phyloP scores from a whole-genome alignment of 2,888 invertebrate species.

The Tetragnatha montana region DNA sequence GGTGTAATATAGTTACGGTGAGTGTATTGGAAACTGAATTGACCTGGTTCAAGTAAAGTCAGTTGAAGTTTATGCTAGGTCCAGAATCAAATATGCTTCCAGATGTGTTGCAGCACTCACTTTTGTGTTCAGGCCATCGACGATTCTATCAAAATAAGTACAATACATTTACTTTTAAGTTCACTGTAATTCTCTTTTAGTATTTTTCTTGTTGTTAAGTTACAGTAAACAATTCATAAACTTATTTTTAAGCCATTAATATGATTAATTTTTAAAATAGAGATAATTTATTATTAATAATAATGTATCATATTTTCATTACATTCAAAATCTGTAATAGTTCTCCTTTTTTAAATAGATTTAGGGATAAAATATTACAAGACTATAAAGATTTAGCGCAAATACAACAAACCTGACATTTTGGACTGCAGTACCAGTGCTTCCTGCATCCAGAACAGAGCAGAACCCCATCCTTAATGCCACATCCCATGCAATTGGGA shows the following conservation, averaged over 20 bases:
- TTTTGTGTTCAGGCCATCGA: constrained; percentile 61
- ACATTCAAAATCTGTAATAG: no score
- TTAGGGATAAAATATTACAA: background rate
- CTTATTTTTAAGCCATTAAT: no score
- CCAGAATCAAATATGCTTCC: constrained; percentile 20
- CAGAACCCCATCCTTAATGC: constrained; percentile 43
- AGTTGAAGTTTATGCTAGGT: constrained; percentile 15
- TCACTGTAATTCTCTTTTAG: no score
- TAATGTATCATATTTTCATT: no score
- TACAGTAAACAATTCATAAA: no score
- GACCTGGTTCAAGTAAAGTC: background rate
- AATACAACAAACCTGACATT: constrained; percentile 49
- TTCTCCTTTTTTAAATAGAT: no score
- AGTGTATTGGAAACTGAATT: background rate
- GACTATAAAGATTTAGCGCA: background rate
- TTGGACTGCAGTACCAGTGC: constrained; percentile 64
- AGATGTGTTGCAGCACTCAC: background rate
- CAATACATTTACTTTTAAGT: no score
- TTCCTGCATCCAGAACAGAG: constrained; percentile 64
- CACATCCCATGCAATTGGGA: constrained; percentile 60
- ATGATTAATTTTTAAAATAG: no score
- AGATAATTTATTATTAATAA: no score
- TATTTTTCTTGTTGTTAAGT: no score
- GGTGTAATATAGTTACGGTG: no score
- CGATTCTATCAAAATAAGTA: constrained; percentile 17